These are phyloP conservation scores for Hiodon alosoides DNA, from an alignment of 2,113 vertebrate genomes.

Conservation along the genomic window DNA sequence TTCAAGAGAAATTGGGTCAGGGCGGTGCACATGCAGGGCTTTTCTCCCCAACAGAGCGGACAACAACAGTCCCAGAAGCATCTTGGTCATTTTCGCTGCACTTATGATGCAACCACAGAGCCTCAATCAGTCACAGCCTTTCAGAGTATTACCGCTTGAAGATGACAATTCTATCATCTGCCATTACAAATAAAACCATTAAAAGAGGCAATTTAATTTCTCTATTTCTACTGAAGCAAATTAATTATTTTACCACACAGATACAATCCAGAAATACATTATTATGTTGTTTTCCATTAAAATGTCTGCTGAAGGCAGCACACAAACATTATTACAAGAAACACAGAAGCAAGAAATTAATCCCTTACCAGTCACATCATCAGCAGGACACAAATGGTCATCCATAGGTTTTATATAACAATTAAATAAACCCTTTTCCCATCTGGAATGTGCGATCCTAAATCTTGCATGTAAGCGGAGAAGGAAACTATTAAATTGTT, in stretches of 20 bases:
- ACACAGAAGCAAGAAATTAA: no score
- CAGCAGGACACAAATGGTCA: no score
- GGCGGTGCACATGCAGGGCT: slow-evolving; percentile 49
- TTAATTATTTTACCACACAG: neutral
- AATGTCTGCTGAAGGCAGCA: neutral
- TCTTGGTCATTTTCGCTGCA: slow-evolving; percentile 26
- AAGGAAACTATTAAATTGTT: neutral
- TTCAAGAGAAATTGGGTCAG: slow-evolving; percentile 58
- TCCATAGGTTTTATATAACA: no score
- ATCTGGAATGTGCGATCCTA: neutral
- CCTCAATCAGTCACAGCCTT: slow-evolving; percentile 24
- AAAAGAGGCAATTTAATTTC: neutral
- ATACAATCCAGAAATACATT: neutral
- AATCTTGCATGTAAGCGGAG: neutral
- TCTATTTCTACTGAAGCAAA: neutral
- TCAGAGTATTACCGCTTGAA: neutral
- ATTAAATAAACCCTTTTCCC: neutral
- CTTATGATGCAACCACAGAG: slow-evolving; percentile 37
- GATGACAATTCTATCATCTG: neutral
- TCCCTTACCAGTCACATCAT: no score
- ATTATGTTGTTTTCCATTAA: neutral
- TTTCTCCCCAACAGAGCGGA: slow-evolving; percentile 39
- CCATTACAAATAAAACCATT: neutral
- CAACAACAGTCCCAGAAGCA: slow-evolving; percentile 44
- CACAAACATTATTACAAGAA: neutral